Evolutionary conservation across 2,797 vertebrate species (phyloP).

Genomic region (Phoeniculus purpureus): DNA sequence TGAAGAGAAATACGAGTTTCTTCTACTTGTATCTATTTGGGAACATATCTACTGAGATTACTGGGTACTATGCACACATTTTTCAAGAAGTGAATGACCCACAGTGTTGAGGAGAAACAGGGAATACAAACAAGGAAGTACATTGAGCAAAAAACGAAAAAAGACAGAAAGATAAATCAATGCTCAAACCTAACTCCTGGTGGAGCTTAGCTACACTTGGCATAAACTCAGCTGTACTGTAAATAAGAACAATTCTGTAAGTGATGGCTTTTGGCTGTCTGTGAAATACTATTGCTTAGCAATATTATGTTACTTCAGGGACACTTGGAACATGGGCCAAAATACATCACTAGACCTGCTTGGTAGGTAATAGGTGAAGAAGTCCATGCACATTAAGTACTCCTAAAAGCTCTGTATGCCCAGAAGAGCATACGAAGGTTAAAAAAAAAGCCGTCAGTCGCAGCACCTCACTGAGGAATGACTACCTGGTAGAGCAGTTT

Average conservation of each 20-base stretch:
- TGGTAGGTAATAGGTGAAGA: rapidly evolving
- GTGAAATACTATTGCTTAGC: neutral
- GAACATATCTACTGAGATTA: neutral
- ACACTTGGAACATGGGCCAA: neutral
- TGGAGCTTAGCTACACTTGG: neutral
- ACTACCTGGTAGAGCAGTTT: neutral
- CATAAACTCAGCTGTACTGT: neutral
- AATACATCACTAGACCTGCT: neutral
- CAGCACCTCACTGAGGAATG: rapidly evolving
- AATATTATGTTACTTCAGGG: neutral
- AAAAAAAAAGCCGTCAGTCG: neutral
- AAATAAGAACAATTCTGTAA: neutral
- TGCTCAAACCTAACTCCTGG: neutral
- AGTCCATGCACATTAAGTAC: neutral
- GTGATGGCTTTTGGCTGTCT: neutral
- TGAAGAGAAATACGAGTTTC: neutral
- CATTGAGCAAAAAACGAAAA: neutral
- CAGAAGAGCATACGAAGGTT: neutral
- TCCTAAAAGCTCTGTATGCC: neutral
- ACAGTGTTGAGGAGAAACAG: neutral
- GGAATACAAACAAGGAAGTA: neutral
- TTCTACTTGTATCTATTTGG: neutral
- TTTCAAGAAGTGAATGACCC: neutral
- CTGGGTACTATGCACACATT: neutral
- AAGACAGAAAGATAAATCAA: neutral